Base-by-base conservation (phyloP, 2,113 vertebrate species). In the Lipotes vexillifer region DNA sequence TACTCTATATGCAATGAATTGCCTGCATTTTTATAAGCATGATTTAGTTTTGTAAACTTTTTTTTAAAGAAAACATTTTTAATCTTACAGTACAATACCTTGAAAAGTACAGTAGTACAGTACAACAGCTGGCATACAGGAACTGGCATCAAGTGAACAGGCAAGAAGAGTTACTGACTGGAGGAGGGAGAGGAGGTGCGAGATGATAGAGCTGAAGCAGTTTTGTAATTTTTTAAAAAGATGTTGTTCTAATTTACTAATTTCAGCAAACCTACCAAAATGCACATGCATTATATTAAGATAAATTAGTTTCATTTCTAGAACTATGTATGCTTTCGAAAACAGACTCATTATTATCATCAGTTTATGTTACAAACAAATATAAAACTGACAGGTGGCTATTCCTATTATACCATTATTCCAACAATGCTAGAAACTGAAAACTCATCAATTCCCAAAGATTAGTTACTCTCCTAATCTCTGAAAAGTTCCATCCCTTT, bases 301-400 rank as follows among this genome's bases (percentile, higher is more conserved):
- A 85, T 52, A 38, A 80, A 74, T 80, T 80, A 31, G 59, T 17
- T 94, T 93, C 11, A 69, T 29, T 94, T 94, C 86, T 69, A 86
- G 63, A 81, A 97, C 75, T 86, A 89, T n/a, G 7, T 65, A 63
- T 46, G 25, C 23, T 93, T 97, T 69, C 74, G 41, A 90, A 93
- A 96, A 49, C 5, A 74, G 41, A 41, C 17, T 72, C 52, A 77
- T 57, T 77, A 38, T 27, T 71, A 80, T 55, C 78, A 65, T 82
- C 41, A 87, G 41, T 38, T 49, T 83, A 63, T 23, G 20, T 59
- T 78, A 57, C 33, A 80, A 0, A n/a, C 46, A 81, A 91, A 81
- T 55, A 90, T 63, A 87, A 90, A 92, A 94, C 8, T 65, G 3
- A 80, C 72, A 93, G 81, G 5, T 46, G n/a, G 27, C 63, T 94